Evolutionary conservation across 2,113 vertebrate species (phyloP).

Genomic region (Piaya cayana): DNA sequence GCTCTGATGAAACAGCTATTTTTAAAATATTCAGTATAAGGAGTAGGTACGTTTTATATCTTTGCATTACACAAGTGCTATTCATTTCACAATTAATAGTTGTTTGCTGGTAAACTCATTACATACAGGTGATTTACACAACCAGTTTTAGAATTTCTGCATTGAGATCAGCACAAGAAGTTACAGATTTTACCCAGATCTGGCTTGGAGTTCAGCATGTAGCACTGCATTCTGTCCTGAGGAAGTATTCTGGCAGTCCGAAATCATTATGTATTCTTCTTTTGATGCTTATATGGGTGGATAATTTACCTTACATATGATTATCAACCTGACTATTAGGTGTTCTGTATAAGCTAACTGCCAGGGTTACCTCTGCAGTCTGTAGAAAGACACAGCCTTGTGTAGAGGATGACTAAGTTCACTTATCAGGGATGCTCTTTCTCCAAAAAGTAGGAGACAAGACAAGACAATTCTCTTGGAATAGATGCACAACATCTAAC

Average conservation of each 20-base stretch:
- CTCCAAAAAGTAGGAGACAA: not conserved
- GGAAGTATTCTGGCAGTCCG: not conserved
- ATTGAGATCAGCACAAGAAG: not conserved
- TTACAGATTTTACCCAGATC: not conserved
- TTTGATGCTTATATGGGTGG: not conserved
- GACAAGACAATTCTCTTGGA: not conserved
- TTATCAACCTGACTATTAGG: not conserved
- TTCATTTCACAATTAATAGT: not conserved
- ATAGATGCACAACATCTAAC: not conserved
- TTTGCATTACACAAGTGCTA: not conserved
- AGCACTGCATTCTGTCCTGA: not conserved
- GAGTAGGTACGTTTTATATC: not conserved
- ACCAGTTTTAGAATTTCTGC: not conserved
- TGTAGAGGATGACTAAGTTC: not conserved
- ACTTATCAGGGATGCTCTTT: not conserved
- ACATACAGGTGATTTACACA: not conserved
- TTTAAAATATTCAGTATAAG: not conserved
- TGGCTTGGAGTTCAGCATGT: not conserved
- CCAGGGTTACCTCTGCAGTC: not conserved
- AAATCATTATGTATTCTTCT: not conserved
- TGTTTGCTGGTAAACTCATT: not conserved
- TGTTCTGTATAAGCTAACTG: not conserved
- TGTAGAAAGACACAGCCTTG: not conserved
- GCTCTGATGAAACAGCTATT: not conserved
- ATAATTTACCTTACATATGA: not conserved